Percentiles rank a stretch among this genome's conserved stretches.
Conservation (phyloP, 2,797 vertebrate species). For the Lacerta bilineata region DNA sequence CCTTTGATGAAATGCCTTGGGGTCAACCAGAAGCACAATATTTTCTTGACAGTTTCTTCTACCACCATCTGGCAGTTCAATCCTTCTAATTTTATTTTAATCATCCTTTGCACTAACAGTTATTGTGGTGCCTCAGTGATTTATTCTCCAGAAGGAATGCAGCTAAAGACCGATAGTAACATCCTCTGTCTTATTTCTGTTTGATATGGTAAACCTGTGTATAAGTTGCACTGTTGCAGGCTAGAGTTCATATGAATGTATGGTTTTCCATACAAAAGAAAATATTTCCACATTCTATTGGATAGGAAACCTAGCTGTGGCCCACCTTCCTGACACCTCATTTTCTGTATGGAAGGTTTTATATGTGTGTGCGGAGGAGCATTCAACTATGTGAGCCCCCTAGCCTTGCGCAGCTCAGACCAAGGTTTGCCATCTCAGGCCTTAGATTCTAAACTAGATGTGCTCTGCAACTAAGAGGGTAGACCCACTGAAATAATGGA, state of each 20-base stretch:
- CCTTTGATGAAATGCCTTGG: neutral
- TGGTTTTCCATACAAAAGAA: neutral
- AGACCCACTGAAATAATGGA: too few species aligned
- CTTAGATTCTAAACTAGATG: neutral
- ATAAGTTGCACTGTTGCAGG: neutral
- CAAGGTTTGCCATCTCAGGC: neutral
- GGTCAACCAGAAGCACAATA: neutral
- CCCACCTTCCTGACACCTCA: neutral
- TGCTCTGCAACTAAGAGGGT: too few species aligned
- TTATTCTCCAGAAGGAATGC: neutral
- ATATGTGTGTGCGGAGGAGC: neutral
- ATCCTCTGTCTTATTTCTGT: neutral
- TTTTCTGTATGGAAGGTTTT: neutral
- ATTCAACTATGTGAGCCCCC: neutral
- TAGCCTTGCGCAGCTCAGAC: neutral
- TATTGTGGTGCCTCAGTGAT: neutral
- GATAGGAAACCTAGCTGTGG: neutral
- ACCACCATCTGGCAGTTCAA: neutral
- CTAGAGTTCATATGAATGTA: neutral
- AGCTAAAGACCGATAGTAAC: neutral
- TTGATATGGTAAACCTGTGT: neutral
- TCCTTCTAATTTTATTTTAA: neutral
- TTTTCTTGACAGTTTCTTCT: neutral
- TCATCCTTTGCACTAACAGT: neutral
- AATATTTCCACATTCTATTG: neutral